Evolutionary conservation across 2,113 vertebrate genomes (phyloP).

Genomic region (human): DNA sequence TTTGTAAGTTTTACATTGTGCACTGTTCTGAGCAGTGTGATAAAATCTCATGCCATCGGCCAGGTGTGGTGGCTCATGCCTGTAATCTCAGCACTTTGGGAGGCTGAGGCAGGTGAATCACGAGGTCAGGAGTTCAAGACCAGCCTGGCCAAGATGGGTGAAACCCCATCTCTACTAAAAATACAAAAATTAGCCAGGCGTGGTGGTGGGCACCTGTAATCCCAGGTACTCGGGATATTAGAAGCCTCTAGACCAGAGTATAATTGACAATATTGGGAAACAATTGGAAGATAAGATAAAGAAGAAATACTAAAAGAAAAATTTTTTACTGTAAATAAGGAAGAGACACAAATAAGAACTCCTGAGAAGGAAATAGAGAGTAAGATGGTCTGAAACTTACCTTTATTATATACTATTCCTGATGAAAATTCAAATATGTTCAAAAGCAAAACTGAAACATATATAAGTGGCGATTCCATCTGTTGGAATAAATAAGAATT

Average conservation of each 20-base stretch:
- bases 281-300: not conserved
- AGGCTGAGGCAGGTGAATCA: no score
- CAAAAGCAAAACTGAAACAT: slow-evolving; percentile 47
- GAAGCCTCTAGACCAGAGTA: not conserved
- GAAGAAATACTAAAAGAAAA: slow-evolving; percentile 9
- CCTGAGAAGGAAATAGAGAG: not conserved
- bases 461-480: slow-evolving; percentile 43
- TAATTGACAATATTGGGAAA: not conserved
- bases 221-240: not conserved
- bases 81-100: no score
- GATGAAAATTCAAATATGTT: slow-evolving; percentile 43
- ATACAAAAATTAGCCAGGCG: no score
- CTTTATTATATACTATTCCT: slow-evolving; percentile 46
- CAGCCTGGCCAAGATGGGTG: no score
- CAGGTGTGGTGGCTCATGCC: no score
- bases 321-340: not conserved
- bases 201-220: no score
- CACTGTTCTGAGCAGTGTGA: not conserved
- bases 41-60: not conserved
- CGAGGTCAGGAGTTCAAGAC: no score
- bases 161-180: no score
- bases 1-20: not conserved
- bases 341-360: not conserved
- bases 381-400: slow-evolving; percentile 43
- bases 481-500: slow-evolving; percentile 64